These are phyloP conservation scores for Characodon lateralis DNA, from an alignment of 2,797 vertebrate genomes.

Conservation along the genomic window DNA sequence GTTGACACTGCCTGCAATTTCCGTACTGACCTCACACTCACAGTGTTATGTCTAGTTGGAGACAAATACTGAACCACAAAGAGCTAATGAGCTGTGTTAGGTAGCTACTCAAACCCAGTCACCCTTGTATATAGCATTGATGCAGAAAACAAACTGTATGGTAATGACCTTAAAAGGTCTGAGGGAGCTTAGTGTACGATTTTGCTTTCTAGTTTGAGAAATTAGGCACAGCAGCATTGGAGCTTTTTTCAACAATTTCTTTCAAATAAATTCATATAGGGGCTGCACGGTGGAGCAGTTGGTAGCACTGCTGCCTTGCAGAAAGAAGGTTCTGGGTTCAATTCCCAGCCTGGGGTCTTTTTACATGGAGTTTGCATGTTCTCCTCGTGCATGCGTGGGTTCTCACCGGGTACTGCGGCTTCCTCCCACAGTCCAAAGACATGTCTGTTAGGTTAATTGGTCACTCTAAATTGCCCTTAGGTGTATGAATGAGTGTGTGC, in stretches of 20 bases:
- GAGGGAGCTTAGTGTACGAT: constrained; percentile 3
- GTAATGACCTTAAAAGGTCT: constrained; percentile 19
- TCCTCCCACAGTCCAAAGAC: too few species aligned
- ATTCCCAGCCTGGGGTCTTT: too few species aligned
- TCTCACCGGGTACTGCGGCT: too few species aligned
- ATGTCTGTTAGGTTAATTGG: too few species aligned
- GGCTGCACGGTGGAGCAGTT: too few species aligned
- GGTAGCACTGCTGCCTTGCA: too few species aligned
- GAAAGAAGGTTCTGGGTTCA: too few species aligned
- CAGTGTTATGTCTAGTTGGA: constrained; percentile 63
- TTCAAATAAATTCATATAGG: background rate
- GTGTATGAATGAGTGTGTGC: too few species aligned
- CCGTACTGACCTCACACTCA: constrained; percentile 63
- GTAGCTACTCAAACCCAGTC: constrained; percentile 42
- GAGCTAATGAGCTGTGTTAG: constrained; percentile 58
- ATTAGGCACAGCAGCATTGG: background rate
- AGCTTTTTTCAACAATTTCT: background rate
- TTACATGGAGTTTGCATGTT: too few species aligned
- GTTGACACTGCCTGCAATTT: constrained; percentile 53
- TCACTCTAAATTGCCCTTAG: too few species aligned
- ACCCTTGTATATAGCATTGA: constrained; percentile 16
- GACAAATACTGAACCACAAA: constrained; percentile 54
- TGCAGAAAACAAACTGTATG: constrained; percentile 33
- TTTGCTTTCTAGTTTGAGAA: constrained; percentile 11
- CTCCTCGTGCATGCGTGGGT: too few species aligned